Base-by-base conservation (phyloP, 2,797 vertebrate species). In the Sebastes paucispinis region DNA sequence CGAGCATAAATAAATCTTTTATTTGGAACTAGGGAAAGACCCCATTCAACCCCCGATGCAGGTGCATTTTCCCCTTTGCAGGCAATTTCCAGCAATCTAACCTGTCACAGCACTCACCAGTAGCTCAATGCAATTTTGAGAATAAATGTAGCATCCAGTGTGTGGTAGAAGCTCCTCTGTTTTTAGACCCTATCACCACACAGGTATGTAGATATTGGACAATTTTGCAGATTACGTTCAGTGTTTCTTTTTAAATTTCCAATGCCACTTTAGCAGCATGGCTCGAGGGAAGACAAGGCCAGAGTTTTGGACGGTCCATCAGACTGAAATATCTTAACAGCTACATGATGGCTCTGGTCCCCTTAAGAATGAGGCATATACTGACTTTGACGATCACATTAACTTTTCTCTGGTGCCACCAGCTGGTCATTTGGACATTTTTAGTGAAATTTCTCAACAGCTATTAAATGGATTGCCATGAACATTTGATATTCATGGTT, bases 81-180 rank as follows among this genome's bases (percentile, higher is more conserved):
- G 80, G 68, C 71, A 87, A 85, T 86, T 89, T 88, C 60, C 58
- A 75, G 71, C 70, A 84, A 80, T 88, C 79, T 66, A 31, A 70
- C 68, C 66, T 80, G 66, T 83, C 71, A 66, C 58, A 50, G 77
- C 72, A 54, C 71, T 82, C 78, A 70, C 64, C 59, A 54, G 79
- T 22, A 55, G 34, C 65, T 76, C 70, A 72, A 63, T 77, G 69
- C 50, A 81, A 78, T 87, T 79, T 83, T 67, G 54, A 82, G 52
- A 65, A 66, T 58, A 73, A 66, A 75, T 80, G 71, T 80, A 50
- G 16, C 39, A 57, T 76, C 66, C 65, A 57, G 60, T 34, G 74
- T 81, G 71, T 77, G 36, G 29, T 20, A 55, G 69, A 66, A 55
- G 60, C 54, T 43, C 8, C 5, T 64, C 36, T 86, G 68, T 68